These are phyloP conservation scores for Gallinago stenura DNA, from an alignment of 2,797 vertebrate genomes.

Conservation along the genomic window DNA sequence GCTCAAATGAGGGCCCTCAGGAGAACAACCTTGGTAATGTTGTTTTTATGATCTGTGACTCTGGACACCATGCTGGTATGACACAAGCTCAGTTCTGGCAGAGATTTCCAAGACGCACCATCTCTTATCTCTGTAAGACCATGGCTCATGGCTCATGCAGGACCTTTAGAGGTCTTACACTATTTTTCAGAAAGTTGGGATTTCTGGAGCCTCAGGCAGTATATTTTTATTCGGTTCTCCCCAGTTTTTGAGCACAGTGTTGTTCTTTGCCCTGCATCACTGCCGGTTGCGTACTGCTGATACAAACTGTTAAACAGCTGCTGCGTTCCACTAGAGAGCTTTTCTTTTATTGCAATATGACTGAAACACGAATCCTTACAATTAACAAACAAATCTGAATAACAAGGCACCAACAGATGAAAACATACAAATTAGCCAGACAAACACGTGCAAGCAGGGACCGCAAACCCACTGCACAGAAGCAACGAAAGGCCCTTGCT, in stretches of 20 bases:
- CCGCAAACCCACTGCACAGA: neutral
- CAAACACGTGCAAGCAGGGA: neutral
- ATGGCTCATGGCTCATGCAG: neutral
- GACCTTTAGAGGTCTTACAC: neutral
- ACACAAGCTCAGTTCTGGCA: neutral
- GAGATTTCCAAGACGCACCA: neutral
- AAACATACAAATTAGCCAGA: neutral
- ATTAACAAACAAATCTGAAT: conserved; percentile 3
- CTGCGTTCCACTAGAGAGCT: neutral
- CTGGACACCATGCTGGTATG: neutral
- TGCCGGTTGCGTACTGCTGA: neutral
- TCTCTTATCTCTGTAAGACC: neutral
- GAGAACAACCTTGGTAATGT: neutral
- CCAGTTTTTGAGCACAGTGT: neutral
- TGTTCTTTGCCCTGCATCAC: neutral
- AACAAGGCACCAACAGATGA: neutral
- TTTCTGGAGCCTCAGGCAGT: neutral
- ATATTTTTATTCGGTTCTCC: neutral
- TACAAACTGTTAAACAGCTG: conserved; percentile 23
- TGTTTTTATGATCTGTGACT: neutral
- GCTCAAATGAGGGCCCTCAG: neutral
- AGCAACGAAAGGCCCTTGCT: neutral
- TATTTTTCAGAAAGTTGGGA: neutral
- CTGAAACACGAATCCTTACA: neutral
- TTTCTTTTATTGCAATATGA: neutral